These are phyloP conservation scores for Toxotes jaculatrix DNA, from an alignment of 2,113 vertebrate genomes.

Conservation along the genomic window DNA sequence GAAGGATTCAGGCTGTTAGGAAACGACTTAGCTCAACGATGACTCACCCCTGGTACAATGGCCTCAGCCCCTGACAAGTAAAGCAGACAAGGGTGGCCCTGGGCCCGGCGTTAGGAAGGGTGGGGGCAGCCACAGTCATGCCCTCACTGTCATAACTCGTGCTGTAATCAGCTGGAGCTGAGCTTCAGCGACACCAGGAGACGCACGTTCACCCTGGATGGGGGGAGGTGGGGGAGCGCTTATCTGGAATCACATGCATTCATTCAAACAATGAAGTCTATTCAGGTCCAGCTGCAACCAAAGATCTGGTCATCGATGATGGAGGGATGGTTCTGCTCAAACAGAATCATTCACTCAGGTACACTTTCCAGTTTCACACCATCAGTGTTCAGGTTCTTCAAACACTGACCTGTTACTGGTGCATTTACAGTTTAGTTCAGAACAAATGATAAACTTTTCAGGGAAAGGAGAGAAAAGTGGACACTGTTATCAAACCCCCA, in stretches of 20 bases:
- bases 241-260: constrained; percentile 73
- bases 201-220: constrained; percentile 33
- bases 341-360: neutral
- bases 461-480: too few species aligned
- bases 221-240: neutral
- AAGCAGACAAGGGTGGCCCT: constrained; percentile 30
- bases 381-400: neutral
- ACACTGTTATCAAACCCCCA: too few species aligned
- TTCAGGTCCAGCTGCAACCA: constrained; percentile 53
- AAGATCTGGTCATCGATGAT: constrained; percentile 11
- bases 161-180: constrained; percentile 64
- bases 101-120: neutral
- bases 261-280: constrained; percentile 67
- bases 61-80: constrained; percentile 37
- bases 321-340: constrained; percentile 10
- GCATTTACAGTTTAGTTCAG: too few species aligned
- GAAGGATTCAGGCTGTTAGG: neutral
- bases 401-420: neutral
- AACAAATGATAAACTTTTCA: too few species aligned
- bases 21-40: constrained; percentile 15
- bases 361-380: too few species aligned
- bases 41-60: constrained; percentile 61
- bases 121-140: constrained; percentile 18
- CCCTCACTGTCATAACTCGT: constrained; percentile 27
- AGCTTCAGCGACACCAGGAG: constrained; percentile 45